Conservation (phyloP, 1,140 invertebrate species). For the Bombus affinis region DNA sequence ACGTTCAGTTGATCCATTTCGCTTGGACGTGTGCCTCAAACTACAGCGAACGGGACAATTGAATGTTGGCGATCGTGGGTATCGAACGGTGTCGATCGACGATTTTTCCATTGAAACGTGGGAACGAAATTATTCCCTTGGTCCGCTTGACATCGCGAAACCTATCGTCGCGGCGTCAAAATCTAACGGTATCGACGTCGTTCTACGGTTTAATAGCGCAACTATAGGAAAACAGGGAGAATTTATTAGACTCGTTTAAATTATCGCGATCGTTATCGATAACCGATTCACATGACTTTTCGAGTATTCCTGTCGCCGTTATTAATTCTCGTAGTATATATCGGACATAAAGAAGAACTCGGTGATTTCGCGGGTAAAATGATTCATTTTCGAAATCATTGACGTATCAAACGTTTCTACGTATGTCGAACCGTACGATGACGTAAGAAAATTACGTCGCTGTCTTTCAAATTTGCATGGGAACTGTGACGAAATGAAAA, state of each 20-base stretch:
- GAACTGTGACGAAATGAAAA: too few species aligned
- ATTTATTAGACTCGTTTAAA: neutral
- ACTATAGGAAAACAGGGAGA: too few species aligned
- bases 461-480: too few species aligned
- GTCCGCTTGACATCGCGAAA: neutral
- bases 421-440: too few species aligned
- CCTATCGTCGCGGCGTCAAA: neutral
- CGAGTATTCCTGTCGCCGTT: too few species aligned
- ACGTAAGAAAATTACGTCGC: too few species aligned
- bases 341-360: neutral
- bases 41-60: conserved; percentile 24
- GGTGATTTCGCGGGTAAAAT: too few species aligned
- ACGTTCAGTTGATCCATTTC: too few species aligned
- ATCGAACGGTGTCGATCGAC: conserved; percentile 6
- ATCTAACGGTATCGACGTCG: conserved; percentile 7
- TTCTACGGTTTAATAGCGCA: neutral
- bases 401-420: too few species aligned
- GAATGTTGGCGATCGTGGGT: conserved; percentile 14
- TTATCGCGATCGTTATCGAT: neutral
- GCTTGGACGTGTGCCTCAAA: neutral
- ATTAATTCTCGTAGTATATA: neutral
- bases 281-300: neutral
- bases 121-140: neutral
- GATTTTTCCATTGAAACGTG: conserved; percentile 10
- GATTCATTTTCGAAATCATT: too few species aligned